Evolutionary conservation across 2,888 invertebrate genomes (phyloP).

Genomic region (Morinoia aosen): DNA sequence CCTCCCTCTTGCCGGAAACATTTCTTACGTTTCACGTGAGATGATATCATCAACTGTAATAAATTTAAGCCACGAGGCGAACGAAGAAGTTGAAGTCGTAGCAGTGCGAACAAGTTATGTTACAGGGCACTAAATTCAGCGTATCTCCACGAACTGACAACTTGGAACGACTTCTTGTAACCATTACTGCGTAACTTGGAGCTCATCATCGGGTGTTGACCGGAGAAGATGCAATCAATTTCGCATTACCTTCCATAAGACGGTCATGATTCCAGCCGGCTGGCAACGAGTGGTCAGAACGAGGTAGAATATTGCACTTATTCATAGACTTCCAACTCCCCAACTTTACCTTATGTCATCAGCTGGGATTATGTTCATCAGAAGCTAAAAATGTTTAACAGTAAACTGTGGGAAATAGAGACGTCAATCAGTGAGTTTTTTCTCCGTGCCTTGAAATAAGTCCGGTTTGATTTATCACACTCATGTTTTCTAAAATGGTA

Average conservation of each 20-base stretch:
- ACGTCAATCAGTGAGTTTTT: background rate
- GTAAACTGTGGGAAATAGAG: background rate
- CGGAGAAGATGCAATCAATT: conserved; percentile 36
- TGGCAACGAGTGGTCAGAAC: background rate
- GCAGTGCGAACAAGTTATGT: background rate
- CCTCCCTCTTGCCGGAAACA: background rate
- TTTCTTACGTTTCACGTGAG: background rate
- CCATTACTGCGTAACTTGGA: conserved; percentile 8
- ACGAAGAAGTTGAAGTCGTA: background rate
- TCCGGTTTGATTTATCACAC: background rate
- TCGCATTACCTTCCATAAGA: conserved; percentile 40
- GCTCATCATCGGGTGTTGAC: conserved; percentile 37
- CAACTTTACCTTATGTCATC: background rate
- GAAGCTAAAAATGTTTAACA: background rate
- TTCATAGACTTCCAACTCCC: background rate
- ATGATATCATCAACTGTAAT: background rate
- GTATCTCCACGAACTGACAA: background rate
- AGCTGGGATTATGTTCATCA: background rate
- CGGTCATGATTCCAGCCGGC: conserved; percentile 6
- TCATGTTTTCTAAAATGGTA: background rate
- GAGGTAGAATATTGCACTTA: background rate
- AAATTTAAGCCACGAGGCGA: background rate
- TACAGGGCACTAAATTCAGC: background rate
- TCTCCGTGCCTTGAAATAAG: background rate
- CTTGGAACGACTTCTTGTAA: background rate